Base-by-base conservation (phyloP, 1,140 invertebrate genomes). In the Temnothorax longispinosus region DNA sequence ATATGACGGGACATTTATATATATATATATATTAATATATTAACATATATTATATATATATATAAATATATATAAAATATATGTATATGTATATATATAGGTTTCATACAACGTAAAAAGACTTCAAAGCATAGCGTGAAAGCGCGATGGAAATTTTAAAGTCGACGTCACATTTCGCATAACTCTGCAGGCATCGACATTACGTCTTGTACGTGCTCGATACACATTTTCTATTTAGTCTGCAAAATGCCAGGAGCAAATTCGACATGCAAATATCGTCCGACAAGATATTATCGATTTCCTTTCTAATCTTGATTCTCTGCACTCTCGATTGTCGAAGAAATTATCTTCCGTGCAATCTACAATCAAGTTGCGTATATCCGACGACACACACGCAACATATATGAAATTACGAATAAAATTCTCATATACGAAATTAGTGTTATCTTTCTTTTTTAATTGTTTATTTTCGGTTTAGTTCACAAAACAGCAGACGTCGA, bases 341-440 rank as follows among this genome's bases (percentile, higher is more conserved):
- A 47, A 72, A 72, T 72, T 21, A 82, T 72, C 44, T 60, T 32
- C 52, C 50, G 65, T 69, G n/a, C 58, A 65, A 67, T 50, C 58
- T 80, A 65, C 35, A 54, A 60, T 35, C 27, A 27, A 5, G 38
- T 32, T 13, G 27, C 15, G 13, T 50, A n/a, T 27, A 27, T 35
- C 5, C 38, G 15, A 18, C 21, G 21, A 44, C 21, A 38, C 15
- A 58, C 18, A 11, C 21, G 5, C 38, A 4, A 27, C 32, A 18
- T n/a, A 21, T 21, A 21, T 0, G 21, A 21, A 21, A 21, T 21
- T 21, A 21, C 21, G 21, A 21, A 21, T 21, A 21, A 21, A 21
- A 21, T 69, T 69, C 7, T 47, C 32, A 18, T 50, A 18, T 15
- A 15, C 18, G 27, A 35, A 62, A 84, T 74, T 84, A 72, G 27